Conservation (phyloP, 2,113 vertebrate genomes). For the Mesocricetus auratus region DNA sequence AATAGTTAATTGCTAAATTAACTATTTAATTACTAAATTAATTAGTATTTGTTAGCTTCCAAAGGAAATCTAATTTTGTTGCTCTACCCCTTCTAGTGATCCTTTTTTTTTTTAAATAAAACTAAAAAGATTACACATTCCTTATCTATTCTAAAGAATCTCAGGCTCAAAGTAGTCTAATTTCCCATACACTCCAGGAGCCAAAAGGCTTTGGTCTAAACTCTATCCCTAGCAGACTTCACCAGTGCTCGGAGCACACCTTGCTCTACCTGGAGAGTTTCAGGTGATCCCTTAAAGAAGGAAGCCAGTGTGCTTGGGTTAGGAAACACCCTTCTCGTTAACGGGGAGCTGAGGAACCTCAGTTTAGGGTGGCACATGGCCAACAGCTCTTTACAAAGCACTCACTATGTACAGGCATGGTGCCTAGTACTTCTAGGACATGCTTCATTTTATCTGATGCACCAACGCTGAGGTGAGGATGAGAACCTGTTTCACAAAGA, state of each 20-base stretch:
- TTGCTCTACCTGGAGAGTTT: neutral
- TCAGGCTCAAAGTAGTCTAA: neutral
- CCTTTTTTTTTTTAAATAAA: neutral
- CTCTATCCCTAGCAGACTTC: neutral
- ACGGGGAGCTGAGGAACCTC: neutral
- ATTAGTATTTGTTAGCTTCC: neutral
- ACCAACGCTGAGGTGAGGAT: neutral
- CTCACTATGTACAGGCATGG: fast-evolving
- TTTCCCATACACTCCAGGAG: neutral
- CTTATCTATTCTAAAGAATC: neutral
- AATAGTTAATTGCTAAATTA: neutral
- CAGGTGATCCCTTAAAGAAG: neutral
- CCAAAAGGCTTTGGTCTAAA: neutral
- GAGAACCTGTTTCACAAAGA: neutral
- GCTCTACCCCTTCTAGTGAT: neutral
- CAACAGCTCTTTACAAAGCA: neutral
- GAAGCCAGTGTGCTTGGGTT: neutral
- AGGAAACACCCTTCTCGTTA: neutral
- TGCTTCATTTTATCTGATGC: fast-evolving
- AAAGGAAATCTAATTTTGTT: neutral
- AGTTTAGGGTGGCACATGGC: neutral
- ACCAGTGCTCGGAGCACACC: neutral
- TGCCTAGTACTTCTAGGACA: neutral
- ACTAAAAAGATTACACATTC: neutral
- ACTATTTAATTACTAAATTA: neutral